phyloP scores from a whole-genome alignment of 2,888 invertebrate species.

The Pristionchus exspectatus region DNA sequence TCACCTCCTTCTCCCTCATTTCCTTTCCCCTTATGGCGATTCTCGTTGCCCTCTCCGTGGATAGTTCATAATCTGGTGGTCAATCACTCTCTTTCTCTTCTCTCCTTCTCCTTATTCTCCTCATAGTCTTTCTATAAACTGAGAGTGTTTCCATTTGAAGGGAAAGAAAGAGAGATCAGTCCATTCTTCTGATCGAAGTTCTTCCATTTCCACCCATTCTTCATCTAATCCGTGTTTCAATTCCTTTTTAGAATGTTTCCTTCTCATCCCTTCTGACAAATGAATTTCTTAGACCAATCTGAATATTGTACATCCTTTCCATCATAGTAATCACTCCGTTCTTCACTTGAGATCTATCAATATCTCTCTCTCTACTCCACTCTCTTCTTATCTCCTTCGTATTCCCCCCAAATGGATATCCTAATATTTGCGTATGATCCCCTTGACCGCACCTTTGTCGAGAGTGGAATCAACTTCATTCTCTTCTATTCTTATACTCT shows the following conservation, averaged over 20 bases:
- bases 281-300: not conserved
- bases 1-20: not conserved
- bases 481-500: not conserved
- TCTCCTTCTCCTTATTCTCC: constrained; percentile 39
- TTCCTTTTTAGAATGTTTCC: not conserved
- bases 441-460: constrained; percentile 43
- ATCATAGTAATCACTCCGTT: constrained; percentile 14
- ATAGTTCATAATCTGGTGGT: constrained; percentile 44
- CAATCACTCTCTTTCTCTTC: constrained; percentile 19
- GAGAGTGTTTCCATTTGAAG: constrained; percentile 19
- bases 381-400: constrained; percentile 32
- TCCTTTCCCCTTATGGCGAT: not conserved
- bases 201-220: constrained; percentile 3
- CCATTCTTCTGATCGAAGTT: constrained; percentile 15
- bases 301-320: not conserved
- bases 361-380: not conserved
- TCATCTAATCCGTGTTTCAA: not conserved
- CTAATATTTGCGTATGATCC: constrained; percentile 38
- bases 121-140: constrained; percentile 29
- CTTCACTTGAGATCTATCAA: not conserved
- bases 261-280: not conserved
- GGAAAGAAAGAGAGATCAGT: not conserved
- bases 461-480: constrained; percentile 30
- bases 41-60: constrained; percentile 4
- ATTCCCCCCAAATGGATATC: constrained; percentile 32